Evolutionary conservation across 2,888 invertebrate genomes (phyloP).

Genomic region (Monoplex corrugatus): DNA sequence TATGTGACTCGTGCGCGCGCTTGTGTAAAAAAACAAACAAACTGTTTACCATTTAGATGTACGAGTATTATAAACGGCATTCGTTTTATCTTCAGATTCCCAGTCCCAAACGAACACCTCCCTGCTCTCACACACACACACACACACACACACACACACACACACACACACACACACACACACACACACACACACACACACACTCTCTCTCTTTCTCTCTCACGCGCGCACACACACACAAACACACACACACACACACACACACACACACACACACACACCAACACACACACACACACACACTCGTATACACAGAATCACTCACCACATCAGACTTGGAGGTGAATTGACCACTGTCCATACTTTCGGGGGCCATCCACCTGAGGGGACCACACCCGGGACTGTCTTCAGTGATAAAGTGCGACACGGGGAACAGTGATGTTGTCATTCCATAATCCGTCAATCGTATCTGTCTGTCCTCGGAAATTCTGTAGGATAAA

Average conservation of each 20-base stretch:
- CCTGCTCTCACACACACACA: too few relatives aligned
- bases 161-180: too few relatives aligned
- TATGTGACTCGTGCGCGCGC: too few relatives aligned
- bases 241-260: too few relatives aligned
- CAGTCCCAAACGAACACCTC: too few relatives aligned
- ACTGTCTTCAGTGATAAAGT: conserved; percentile 81
- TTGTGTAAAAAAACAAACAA: too few relatives aligned
- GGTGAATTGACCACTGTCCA: conserved; percentile 77
- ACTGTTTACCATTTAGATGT: too few relatives aligned
- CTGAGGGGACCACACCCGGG: conserved; percentile 81
- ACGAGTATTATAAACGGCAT: too few relatives aligned
- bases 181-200: not conserved
- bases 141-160: too few relatives aligned
- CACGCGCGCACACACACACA: too few relatives aligned
- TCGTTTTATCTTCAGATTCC: too few relatives aligned
- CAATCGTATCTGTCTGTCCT: conserved; percentile 81
- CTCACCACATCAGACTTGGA: conserved; percentile 82
- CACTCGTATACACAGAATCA: not conserved
- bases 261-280: too few relatives aligned
- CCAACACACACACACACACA: not conserved
- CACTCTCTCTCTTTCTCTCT: not conserved
- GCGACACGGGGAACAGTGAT: conserved; percentile 82
- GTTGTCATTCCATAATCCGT: conserved; percentile 84
- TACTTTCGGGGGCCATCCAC: conserved; percentile 83
- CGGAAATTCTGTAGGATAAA: conserved; percentile 77